Evolutionary conservation across 2,797 vertebrate genomes (phyloP), one percentile per base, ranked within the genome.

Genomic region (Acipenser transmontanus): DNA sequence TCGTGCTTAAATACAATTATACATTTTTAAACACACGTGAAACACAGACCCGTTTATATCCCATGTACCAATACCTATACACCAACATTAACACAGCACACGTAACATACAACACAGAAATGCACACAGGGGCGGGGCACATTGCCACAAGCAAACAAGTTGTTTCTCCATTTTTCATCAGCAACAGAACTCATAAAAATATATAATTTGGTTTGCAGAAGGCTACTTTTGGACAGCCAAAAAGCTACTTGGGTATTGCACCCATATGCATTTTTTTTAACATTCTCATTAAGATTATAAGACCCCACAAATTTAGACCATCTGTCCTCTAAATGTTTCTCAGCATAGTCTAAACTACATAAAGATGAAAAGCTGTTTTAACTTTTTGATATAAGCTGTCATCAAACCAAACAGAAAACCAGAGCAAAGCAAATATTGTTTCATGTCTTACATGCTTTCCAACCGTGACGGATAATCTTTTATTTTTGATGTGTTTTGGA

Each of bases 401-500:
- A 79, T 73, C 69, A 80, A 80, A 79, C 70, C 72, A 82, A 81
- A 82, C 61, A 80, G 71, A 83, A 85, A 84, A 78, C 69, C 73
- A 86, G 78, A 86, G 76, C 77, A 81, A 83, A 81, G 78, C 76
- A 85, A 85, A 81, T 82, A 75, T 82, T 81, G 81, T 81, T 88
- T 81, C 73, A 76, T 77, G 68, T 80, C 77, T 72, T 77, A 74
- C 67, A 70, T 64, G 68, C 69, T 77, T 82, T 66, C 70, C 70
- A 70, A 74, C 77, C 68, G 71, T 81, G 76, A 83, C 73, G 6
- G 80, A 80, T 79, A 70, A 81, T 74, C 77, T 81, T 60, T 69
- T 77, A 76, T 72, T 81, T 77, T 80, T 77, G 69, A 79, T 78
- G 70, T 69, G 72, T 80, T 71, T 73, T 76, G 71, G 64, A 82